Percentiles rank a stretch among this genome's conserved stretches.
phyloP scores from a whole-genome alignment of 2,113 vertebrate species.

The Myotis lucifugus region DNA sequence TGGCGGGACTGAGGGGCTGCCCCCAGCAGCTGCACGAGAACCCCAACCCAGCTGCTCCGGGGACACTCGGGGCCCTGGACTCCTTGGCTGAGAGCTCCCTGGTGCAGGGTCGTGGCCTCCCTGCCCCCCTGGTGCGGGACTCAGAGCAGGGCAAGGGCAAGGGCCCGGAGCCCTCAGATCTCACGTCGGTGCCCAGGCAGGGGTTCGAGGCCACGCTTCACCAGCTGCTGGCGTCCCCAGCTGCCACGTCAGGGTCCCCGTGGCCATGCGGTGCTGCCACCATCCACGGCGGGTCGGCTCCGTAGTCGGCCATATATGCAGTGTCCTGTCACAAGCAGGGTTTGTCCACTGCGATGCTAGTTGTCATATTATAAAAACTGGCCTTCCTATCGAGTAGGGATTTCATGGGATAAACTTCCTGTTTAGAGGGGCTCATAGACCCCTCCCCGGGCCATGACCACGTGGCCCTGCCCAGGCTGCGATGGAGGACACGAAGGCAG shows the following conservation, averaged over 20 bases:
- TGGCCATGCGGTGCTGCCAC: neutral
- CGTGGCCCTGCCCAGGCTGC: neutral
- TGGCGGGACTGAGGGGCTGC: neutral
- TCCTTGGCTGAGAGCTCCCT: neutral
- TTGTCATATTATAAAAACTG: neutral
- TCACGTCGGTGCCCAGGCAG: neutral
- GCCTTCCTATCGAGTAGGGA: neutral
- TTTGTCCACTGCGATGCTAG: neutral
- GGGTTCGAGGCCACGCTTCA: neutral
- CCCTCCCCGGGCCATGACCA: neutral
- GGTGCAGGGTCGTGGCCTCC: neutral
- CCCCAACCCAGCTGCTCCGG: neutral
- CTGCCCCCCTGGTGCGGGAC: neutral
- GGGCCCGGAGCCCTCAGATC: neutral
- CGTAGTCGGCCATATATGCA: neutral
- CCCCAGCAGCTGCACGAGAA: neutral
- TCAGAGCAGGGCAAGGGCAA: neutral
- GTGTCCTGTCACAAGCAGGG: neutral
- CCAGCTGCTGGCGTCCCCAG: neutral
- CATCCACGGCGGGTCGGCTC: neutral
- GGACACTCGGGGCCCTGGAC: neutral
- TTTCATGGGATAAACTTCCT: neutral
- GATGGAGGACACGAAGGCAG: neutral
- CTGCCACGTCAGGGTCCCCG: neutral
- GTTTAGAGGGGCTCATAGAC: neutral